Base-by-base conservation (phyloP, 1,140 invertebrate genomes). In the Aphelenchoides fujianensis region DNA sequence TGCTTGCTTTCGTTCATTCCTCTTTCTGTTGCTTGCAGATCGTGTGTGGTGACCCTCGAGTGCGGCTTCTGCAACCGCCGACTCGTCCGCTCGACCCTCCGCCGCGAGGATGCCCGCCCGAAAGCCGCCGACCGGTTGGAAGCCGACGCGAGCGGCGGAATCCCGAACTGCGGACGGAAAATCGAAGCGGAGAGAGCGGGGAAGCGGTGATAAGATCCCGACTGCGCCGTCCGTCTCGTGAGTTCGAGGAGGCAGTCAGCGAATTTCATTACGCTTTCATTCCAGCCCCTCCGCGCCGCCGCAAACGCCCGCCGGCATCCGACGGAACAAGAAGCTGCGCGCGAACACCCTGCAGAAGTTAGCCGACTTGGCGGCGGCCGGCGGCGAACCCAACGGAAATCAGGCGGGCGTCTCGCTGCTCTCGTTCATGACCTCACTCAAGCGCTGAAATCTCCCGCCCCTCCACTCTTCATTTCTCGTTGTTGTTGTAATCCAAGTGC, bases 361-460 rank as follows among this genome's bases (percentile, higher is more conserved):
- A 1, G 63, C 63, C 32, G 32, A 16, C 16, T 66, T 66, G 55
- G 19, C 5, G 5, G 5, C 5, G 23, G 63, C 37, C 63, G 63
- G 53, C 12, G 16, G 1, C 12, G 53, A 34, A 1, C 1, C 36
- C 1, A 16, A 0, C 27, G n/a, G 31, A 34, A 2, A 12, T 16
- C 2, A 5, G 5, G 5, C 63, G 16, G 7, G 36, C 31, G n/a
- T 30, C n/a, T 66, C 63, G 31, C 63, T 66, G 9, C 32, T 66
- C 36, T 34, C 63, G 16, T 66, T 66, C 32, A 55, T 66, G 32
- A 66, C 37, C 31, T 66, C 63, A 19, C 36, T 66, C 2, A 66
- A 66, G 32, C 36, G 7, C n/a, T 66, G 23, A 59, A 30, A 12
- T 48, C 41, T 48, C 41, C 23, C 41, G 41, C 23, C 41, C 23